Conservation (phyloP, 2,113 vertebrate species). For the Nesoenas mayeri region DNA sequence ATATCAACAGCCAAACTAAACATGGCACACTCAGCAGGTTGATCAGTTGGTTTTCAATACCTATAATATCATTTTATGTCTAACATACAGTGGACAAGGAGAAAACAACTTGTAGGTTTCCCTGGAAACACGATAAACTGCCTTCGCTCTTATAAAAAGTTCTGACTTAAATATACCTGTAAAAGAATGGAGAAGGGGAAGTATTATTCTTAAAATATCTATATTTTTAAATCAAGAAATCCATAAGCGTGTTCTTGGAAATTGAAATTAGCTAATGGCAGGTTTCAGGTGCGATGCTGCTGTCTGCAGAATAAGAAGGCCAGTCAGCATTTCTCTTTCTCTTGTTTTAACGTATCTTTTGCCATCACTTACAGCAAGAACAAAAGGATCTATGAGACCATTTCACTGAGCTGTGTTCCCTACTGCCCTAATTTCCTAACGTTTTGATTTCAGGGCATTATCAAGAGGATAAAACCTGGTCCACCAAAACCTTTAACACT, state of each 20-base stretch:
- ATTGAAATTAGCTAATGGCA: neutral
- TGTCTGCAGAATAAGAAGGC: neutral
- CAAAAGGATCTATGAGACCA: neutral
- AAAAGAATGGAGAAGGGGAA: neutral
- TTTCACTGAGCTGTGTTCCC: neutral
- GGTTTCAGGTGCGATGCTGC: neutral
- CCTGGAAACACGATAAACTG: neutral
- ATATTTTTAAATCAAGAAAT: slow-evolving; percentile 1
- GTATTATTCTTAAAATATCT: neutral
- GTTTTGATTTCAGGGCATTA: neutral
- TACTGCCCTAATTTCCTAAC: neutral
- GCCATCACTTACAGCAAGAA: neutral
- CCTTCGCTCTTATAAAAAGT: neutral
- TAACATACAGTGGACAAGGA: neutral
- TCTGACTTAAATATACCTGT: neutral
- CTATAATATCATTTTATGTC: neutral
- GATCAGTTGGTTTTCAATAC: neutral
- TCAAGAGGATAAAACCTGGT: neutral
- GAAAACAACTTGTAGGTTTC: neutral
- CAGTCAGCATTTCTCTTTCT: neutral
- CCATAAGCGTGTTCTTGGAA: neutral
- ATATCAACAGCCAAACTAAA: neutral
- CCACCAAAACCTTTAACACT: neutral
- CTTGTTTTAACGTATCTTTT: neutral
- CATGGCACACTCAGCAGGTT: neutral